These are phyloP conservation scores for Cotesia typhae DNA, from an alignment of 1,140 invertebrate species.

Conservation along the genomic window DNA sequence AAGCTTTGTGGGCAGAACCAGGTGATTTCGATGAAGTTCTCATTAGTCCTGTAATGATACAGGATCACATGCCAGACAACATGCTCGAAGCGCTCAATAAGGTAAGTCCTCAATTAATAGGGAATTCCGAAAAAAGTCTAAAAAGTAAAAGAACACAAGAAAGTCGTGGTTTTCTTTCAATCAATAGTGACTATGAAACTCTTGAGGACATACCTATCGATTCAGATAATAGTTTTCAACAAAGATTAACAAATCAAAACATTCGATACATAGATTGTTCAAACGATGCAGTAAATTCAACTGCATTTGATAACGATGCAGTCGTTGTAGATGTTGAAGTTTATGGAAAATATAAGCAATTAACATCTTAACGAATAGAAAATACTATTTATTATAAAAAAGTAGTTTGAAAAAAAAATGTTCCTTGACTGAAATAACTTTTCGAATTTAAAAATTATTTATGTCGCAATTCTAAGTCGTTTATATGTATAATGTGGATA, in stretches of 20 bases:
- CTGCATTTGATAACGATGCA: conserved; percentile 34
- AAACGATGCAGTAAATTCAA: conserved; percentile 20
- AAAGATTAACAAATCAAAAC: conserved; percentile 27
- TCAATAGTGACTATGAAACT: conserved; percentile 55
- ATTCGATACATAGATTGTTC: conserved; percentile 31
- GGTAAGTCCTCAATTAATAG: conserved; percentile 68
- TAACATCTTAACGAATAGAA: background rate
- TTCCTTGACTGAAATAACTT: too few relatives aligned
- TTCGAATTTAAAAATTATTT: too few relatives aligned
- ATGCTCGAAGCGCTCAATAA: conserved; percentile 87
- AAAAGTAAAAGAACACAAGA: conserved; percentile 41
- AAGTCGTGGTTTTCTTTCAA: conserved; percentile 51
- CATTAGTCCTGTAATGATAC: conserved; percentile 91
- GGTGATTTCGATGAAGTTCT: conserved; percentile 90
- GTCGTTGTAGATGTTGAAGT: conserved; percentile 53
- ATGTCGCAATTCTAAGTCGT: too few relatives aligned
- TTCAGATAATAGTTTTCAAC: conserved; percentile 4
- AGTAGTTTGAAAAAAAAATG: too few relatives aligned
- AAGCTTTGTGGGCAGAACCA: conserved; percentile 89
- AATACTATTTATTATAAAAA: too few relatives aligned
- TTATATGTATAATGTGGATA: too few relatives aligned
- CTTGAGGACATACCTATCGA: conserved; percentile 45
- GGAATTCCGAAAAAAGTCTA: conserved; percentile 38
- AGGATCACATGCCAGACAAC: conserved; percentile 93
- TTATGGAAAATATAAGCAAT: conserved; percentile 39